A percentile compares a stretch with the other conserved stretches of the same genome.
These are phyloP conservation scores for Lycia hirtaria DNA, from an alignment of 2,888 invertebrate species.

Conservation along the genomic window DNA sequence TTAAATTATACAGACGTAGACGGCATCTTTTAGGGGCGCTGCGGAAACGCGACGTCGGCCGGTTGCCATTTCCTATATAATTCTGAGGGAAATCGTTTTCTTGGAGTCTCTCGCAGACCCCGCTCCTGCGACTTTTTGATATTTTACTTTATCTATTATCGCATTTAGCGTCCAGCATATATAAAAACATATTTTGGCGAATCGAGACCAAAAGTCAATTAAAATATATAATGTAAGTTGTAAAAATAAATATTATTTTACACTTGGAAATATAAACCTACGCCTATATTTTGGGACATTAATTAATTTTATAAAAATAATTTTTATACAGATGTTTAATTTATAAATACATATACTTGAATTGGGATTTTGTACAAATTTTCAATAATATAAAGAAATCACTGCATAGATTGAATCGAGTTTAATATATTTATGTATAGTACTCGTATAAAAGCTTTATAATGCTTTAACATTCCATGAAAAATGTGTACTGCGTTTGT, in stretches of 20 bases:
- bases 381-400: slow-evolving; percentile 4
- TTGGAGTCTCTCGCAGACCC: slow-evolving; percentile 23
- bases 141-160: slow-evolving; percentile 16
- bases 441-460: background rate
- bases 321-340: slow-evolving; percentile 31
- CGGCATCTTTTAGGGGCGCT: slow-evolving; percentile 29
- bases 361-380: slow-evolving; percentile 9
- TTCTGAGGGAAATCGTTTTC: slow-evolving; percentile 37
- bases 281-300: slow-evolving; percentile 57
- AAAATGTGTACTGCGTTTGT: background rate
- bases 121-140: slow-evolving; percentile 22
- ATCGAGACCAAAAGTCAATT: slow-evolving; percentile 77
- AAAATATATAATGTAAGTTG: slow-evolving; percentile 57
- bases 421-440: background rate
- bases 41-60: slow-evolving; percentile 33
- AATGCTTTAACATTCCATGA: background rate
- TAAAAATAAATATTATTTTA: slow-evolving; percentile 51
- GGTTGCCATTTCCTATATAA: slow-evolving; percentile 31
- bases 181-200: slow-evolving; percentile 51
- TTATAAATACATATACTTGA: slow-evolving; percentile 8
- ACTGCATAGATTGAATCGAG: background rate
- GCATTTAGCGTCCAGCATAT: slow-evolving; percentile 25
- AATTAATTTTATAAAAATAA: slow-evolving; percentile 10
- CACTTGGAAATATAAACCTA: slow-evolving; percentile 48
- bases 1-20: slow-evolving; percentile 39